Conservation (phyloP, 2,888 invertebrate genomes). For the Zaprionus obscuricornis region DNA sequence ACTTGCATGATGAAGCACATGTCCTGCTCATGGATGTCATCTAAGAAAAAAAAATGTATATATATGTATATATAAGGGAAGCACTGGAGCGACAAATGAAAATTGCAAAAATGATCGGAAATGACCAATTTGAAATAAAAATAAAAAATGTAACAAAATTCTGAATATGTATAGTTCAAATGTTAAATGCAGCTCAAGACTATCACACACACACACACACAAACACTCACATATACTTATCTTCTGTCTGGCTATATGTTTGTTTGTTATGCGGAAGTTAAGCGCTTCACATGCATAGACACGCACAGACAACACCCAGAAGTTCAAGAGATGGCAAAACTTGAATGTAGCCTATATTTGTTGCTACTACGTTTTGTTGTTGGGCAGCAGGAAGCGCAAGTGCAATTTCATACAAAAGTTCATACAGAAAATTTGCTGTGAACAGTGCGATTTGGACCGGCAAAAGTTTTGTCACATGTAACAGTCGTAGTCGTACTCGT, state of each 20-base stretch:
- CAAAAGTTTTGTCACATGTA: constrained; percentile 51
- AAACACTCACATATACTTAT: neutral
- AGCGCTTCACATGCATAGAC: constrained; percentile 56
- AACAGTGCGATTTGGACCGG: constrained; percentile 25
- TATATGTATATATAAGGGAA: too few species aligned
- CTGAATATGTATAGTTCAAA: constrained; percentile 19
- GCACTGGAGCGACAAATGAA: constrained; percentile 69
- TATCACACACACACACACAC: constrained; percentile 6
- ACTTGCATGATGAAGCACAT: constrained; percentile 63
- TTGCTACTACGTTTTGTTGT: constrained; percentile 32
- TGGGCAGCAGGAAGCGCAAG: constrained; percentile 8
- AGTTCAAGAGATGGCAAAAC: constrained; percentile 23
- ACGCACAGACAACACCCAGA: constrained; percentile 37
- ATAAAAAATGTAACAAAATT: constrained; percentile 62
- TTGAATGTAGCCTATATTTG: constrained; percentile 17
- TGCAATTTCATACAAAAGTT: constrained; percentile 14
- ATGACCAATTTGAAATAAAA: constrained; percentile 80
- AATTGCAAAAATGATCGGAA: constrained; percentile 73
- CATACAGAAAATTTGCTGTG: constrained; percentile 23
- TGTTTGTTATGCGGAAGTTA: constrained; percentile 38
- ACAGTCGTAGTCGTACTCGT: too few species aligned
- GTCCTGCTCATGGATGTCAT: constrained; percentile 15
- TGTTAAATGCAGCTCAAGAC: constrained; percentile 45
- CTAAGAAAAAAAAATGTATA: too few species aligned
- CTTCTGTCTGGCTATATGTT: neutral